phyloP scores from a whole-genome alignment of 1,140 invertebrate genomes.

The Lepidostoma basale region DNA sequence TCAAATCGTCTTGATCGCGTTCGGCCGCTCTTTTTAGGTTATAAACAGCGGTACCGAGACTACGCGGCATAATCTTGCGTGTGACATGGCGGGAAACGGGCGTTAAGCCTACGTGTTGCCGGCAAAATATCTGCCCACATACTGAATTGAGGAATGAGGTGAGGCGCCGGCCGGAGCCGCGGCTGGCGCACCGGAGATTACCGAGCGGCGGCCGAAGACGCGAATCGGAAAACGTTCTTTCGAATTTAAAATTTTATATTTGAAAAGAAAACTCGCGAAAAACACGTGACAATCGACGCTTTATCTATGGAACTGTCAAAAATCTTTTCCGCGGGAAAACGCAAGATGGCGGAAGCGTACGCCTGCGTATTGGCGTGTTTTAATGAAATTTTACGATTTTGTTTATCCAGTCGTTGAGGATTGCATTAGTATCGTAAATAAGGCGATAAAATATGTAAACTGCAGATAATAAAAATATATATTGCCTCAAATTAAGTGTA shows the following conservation, averaged over 20 bases:
- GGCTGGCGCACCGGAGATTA: neutral
- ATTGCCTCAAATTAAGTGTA: too few species aligned
- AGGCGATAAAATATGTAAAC: too few species aligned
- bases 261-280: neutral
- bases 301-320: too few species aligned
- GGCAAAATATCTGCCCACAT: conserved; percentile 30
- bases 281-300: neutral
- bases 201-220: neutral
- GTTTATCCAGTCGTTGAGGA: too few species aligned
- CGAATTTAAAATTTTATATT: too few species aligned
- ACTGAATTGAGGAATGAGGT: neutral
- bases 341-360: too few species aligned
- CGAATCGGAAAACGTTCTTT: neutral
- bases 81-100: conserved; percentile 12
- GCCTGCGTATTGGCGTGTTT: too few species aligned
- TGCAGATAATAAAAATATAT: too few species aligned
- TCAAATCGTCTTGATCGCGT: neutral
- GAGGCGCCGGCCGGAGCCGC: neutral
- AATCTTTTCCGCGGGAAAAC: too few species aligned
- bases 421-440: too few species aligned
- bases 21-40: conserved; percentile 2
- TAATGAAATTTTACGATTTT: too few species aligned
- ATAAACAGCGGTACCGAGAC: neutral
- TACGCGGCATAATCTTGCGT: neutral
- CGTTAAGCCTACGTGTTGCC: conserved; percentile 6